Conservation (phyloP, 1,140 invertebrate genomes). For the Drosophila pseudoananassae region DNA sequence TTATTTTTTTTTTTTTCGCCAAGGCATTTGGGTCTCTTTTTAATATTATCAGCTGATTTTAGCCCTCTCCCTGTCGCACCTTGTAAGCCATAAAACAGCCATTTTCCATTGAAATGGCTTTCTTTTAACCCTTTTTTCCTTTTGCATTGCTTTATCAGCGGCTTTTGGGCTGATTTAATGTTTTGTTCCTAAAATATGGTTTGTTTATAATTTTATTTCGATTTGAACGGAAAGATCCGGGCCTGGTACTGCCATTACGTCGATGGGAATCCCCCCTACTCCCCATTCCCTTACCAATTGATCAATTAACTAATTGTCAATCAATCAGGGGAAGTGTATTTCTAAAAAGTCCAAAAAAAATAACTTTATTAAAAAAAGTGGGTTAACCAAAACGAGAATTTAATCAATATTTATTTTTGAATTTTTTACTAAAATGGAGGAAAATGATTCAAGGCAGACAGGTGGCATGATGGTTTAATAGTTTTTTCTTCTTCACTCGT, state of each 20-base stretch:
- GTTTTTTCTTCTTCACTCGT: conserved; percentile 25
- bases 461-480: conserved; percentile 39
- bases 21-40: conserved; percentile 29
- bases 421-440: conserved; percentile 2
- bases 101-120: conserved; percentile 42
- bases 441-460: conserved; percentile 43
- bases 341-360: conserved; percentile 33
- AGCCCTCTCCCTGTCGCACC: conserved; percentile 4
- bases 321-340: conserved; percentile 30
- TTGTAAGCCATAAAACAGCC: conserved; percentile 46
- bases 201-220: neutral
- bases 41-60: conserved; percentile 61
- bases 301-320: conserved; percentile 40
- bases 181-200: neutral
- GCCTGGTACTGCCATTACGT: conserved; percentile 13
- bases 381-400: conserved; percentile 30
- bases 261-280: conserved; percentile 1
- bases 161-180: neutral
- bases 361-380: conserved; percentile 32
- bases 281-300: conserved; percentile 1
- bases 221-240: conserved; percentile 6
- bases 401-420: conserved; percentile 16
- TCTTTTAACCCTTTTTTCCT: conserved; percentile 39
- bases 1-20: conserved; percentile 42
- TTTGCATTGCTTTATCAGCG: conserved; percentile 16